Conservation (phyloP, 2,888 invertebrate species). For the Tetropium fuscum region DNA sequence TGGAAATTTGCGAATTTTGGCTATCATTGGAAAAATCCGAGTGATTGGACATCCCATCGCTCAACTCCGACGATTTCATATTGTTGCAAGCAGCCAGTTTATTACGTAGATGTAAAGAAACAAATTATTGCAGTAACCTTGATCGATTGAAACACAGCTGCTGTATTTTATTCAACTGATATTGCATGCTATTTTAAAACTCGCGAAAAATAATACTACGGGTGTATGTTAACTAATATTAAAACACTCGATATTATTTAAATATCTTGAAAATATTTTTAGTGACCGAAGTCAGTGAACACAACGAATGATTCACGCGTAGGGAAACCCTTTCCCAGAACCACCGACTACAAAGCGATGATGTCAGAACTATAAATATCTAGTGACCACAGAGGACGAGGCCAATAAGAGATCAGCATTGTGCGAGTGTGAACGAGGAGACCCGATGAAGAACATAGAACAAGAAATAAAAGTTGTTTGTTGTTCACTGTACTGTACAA, state of each 20-base stretch:
- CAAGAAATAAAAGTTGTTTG: too few relatives aligned
- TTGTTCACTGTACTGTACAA: too few relatives aligned
- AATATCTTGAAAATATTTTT: slow-evolving; percentile 30
- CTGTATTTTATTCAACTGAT: slow-evolving; percentile 10
- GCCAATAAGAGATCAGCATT: neutral
- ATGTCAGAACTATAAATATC: slow-evolving; percentile 65
- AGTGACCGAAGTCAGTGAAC: slow-evolving; percentile 38
- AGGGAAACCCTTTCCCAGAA: slow-evolving; percentile 65
- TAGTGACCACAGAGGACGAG: slow-evolving; percentile 47
- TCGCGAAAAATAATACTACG: too few relatives aligned
- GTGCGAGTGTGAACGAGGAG: slow-evolving; percentile 2
- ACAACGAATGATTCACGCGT: slow-evolving; percentile 59
- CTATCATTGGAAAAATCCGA: slow-evolving; percentile 65
- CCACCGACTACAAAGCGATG: slow-evolving; percentile 58
- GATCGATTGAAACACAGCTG: slow-evolving; percentile 46
- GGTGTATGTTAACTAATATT: slow-evolving; percentile 22
- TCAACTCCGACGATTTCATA: slow-evolving; percentile 63
- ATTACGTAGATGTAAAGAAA: slow-evolving; percentile 37
- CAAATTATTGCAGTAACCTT: slow-evolving; percentile 46
- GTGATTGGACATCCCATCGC: slow-evolving; percentile 63
- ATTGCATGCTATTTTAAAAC: too few relatives aligned
- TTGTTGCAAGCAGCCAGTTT: too few relatives aligned
- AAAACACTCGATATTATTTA: slow-evolving; percentile 45
- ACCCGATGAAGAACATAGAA: too few relatives aligned
- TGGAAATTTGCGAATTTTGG: slow-evolving; percentile 63